Conservation (phyloP, 2,797 vertebrate genomes). For the Sciurus vulgaris region DNA sequence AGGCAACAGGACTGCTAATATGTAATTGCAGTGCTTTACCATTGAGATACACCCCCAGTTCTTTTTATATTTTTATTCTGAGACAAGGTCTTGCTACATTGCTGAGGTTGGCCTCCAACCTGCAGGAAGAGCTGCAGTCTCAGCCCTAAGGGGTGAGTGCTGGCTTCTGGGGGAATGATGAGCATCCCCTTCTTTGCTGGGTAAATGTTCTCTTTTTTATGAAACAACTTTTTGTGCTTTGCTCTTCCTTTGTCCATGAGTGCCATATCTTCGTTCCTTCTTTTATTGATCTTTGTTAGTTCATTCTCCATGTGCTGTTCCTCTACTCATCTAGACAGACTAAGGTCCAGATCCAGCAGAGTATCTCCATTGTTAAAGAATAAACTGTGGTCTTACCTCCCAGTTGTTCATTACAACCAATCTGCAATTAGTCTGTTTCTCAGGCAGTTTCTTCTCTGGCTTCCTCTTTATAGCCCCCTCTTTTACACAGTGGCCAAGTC, state of each 20-base stretch:
- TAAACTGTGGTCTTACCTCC: background rate
- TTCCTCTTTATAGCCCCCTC: background rate
- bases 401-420: background rate
- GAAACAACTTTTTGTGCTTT: background rate
- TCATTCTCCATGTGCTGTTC: background rate
- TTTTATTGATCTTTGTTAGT: background rate
- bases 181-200: background rate
- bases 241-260: background rate
- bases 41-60: too few relatives aligned
- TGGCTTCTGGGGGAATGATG: background rate
- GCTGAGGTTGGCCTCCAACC: too few relatives aligned
- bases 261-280: background rate
- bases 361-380: background rate
- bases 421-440: background rate
- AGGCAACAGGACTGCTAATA: background rate
- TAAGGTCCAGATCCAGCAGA: background rate
- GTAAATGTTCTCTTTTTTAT: background rate
- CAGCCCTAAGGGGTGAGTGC: background rate
- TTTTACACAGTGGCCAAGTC: background rate
- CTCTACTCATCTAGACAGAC: background rate
- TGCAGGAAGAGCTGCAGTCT: background rate
- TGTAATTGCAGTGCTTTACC: background rate
- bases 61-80: too few relatives aligned
- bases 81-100: too few relatives aligned
- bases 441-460: background rate